Percentiles rank a stretch among this genome's conserved stretches.
These are phyloP conservation scores for Todiramphus chloris DNA, from an alignment of 2,113 vertebrate genomes.

Conservation along the genomic window DNA sequence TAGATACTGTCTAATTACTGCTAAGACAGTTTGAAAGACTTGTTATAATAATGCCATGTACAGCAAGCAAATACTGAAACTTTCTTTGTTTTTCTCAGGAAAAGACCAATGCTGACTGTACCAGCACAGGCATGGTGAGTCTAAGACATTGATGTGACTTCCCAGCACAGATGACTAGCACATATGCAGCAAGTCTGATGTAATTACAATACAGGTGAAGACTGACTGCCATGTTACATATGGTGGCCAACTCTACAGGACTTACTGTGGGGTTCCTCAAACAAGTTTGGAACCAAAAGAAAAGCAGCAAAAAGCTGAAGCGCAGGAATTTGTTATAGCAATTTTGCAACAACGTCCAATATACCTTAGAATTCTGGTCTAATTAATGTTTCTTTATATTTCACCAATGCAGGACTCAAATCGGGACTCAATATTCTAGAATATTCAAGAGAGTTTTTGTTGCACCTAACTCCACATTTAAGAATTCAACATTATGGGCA, in stretches of 20 bases:
- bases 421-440: background rate
- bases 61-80: background rate
- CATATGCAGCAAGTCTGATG: background rate
- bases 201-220: background rate
- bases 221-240: background rate
- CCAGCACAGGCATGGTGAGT: background rate
- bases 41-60: accelerated
- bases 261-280: background rate
- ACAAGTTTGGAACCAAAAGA: background rate
- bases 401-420: background rate
- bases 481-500: background rate
- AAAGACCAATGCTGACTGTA: background rate
- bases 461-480: background rate
- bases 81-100: background rate
- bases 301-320: background rate
- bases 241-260: background rate
- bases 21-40: background rate
- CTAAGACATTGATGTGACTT: background rate
- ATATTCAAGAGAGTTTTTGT: background rate
- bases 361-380: background rate
- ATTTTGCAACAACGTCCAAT: background rate
- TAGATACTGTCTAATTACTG: background rate
- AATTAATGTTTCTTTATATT: background rate
- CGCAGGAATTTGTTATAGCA: background rate
- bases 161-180: background rate